Evolutionary conservation across 2,888 invertebrate species (phyloP).

Genomic region (Agrilus mali): DNA sequence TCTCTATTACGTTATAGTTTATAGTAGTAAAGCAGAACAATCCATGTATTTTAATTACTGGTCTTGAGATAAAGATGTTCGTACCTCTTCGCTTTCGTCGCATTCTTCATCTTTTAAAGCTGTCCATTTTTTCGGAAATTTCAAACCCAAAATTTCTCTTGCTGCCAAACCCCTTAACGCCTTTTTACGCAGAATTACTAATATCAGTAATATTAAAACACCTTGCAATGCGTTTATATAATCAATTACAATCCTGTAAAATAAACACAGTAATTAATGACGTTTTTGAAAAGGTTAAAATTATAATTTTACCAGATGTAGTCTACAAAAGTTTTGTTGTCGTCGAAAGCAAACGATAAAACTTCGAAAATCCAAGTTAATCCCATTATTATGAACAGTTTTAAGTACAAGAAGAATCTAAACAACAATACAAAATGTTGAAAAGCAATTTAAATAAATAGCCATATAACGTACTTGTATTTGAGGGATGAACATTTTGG

Average conservation of each 20-base stretch:
- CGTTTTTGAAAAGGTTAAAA: background rate
- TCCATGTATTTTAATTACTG: too few relatives aligned
- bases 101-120: conserved; percentile 36
- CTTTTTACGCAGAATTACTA: conserved; percentile 42
- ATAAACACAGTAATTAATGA: background rate
- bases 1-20: too few relatives aligned
- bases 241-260: conserved; percentile 40
- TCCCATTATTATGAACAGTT: conserved; percentile 56
- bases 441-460: background rate
- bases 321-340: conserved; percentile 13
- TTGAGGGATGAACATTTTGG: background rate
- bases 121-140: conserved; percentile 28
- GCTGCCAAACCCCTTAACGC: conserved; percentile 39
- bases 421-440: conserved; percentile 11
- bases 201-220: conserved; percentile 43
- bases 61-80: too few relatives aligned
- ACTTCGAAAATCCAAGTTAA: conserved; percentile 61
- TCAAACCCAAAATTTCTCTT: conserved; percentile 24
- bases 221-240: conserved; percentile 48
- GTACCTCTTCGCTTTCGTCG: conserved; percentile 30
- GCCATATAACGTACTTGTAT: background rate
- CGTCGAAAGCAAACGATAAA: conserved; percentile 28
- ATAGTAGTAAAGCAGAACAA: too few relatives aligned
- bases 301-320: conserved; percentile 24
- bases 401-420: conserved; percentile 50